Conservation (phyloP, 37 sponge, comb jelly and placozoan species). For the Haliclona indistincta region DNA sequence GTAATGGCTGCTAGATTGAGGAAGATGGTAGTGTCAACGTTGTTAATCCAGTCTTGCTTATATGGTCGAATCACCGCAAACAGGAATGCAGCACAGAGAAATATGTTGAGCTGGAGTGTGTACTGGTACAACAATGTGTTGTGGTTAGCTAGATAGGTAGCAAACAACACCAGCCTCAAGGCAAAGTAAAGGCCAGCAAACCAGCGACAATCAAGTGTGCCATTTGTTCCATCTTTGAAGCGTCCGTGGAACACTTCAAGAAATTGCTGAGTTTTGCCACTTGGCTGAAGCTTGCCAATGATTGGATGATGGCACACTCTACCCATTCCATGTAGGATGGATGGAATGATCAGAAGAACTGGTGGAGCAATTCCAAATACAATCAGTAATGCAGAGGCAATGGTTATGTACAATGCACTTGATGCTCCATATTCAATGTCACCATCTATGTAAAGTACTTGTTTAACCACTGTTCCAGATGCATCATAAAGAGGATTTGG, state of each 20-base stretch:
- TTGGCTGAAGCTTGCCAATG: background rate
- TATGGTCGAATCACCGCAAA: conserved; percentile 57
- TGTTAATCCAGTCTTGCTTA: conserved; percentile 44
- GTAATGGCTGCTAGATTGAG: conserved; percentile 33
- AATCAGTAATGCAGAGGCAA: conserved; percentile 6
- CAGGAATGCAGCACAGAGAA: conserved; percentile 13
- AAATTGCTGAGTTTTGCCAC: conserved; percentile 14
- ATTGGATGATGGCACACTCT: background rate
- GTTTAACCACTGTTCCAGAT: background rate
- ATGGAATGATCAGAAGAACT: conserved; percentile 34
- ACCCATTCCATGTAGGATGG: background rate
- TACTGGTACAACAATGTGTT: conserved; percentile 15
- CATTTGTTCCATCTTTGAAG: conserved; percentile 54
- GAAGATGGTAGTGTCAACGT: conserved; percentile 54
- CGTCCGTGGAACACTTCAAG: conserved; percentile 65
- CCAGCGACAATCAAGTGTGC: conserved; percentile 30
- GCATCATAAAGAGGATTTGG: conserved; percentile 13
- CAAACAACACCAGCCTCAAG: conserved; percentile 38
- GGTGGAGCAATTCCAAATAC: conserved; percentile 43
- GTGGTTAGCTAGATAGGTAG: conserved; percentile 44
- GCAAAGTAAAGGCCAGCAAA: conserved; percentile 75
- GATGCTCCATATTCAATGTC: background rate
- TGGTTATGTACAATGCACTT: conserved; percentile 25
- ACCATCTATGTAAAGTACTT: conserved; percentile 29
- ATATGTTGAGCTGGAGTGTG: conserved; percentile 17